Evolutionary conservation across 2,113 vertebrate genomes (phyloP), one percentile per base, ranked within the genome.

Genomic region (Argyrosomus japonicus): DNA sequence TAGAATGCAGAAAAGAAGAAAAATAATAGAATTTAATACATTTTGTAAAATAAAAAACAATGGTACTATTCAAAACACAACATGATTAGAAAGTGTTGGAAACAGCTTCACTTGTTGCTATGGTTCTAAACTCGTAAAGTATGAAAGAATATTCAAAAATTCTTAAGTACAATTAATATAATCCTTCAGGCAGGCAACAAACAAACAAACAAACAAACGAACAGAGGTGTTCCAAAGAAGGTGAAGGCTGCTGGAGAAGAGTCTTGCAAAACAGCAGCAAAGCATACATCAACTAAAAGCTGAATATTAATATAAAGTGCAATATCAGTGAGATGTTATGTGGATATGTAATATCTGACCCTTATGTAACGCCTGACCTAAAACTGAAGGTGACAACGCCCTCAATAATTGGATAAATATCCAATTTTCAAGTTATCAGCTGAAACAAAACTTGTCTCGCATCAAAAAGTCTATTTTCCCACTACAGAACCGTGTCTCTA

Each of bases 401-500:
- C 3, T 71, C 3, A 10, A 23, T 36, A 17, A 25, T 10, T 29
- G 45, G 21, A 62, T 68, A 58, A 45, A 62, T 48, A 50, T 43
- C 21, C 18, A 53, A 68, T 56, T 48, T 84, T 43, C 11, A 5
- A 43, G 10, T 73, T 79, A 47, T 68, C 29, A 70, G 21, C 63
- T 50, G 23, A 82, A 85, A 91, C 77, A 67, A 77, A 87, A 81
- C 61, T 60, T 45, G 65, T 75, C 84, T 80, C 50, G 58, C 72
- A 80, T 85, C 69, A 91, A 89, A 93, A 86, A 23, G 57, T 72
- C 82, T 79, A 58, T 83, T 87, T 79, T 75, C 62, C 60, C 67
- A 45, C 71, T 6, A 86, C 87, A 85, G 87, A 92, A 87, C 77
- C 84, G 75, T 32, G 73, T 67, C 86, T 89, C 79, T 75, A 70